Evolutionary conservation across 2,797 vertebrate species (phyloP).

Genomic region (Cossypha polioptera): DNA sequence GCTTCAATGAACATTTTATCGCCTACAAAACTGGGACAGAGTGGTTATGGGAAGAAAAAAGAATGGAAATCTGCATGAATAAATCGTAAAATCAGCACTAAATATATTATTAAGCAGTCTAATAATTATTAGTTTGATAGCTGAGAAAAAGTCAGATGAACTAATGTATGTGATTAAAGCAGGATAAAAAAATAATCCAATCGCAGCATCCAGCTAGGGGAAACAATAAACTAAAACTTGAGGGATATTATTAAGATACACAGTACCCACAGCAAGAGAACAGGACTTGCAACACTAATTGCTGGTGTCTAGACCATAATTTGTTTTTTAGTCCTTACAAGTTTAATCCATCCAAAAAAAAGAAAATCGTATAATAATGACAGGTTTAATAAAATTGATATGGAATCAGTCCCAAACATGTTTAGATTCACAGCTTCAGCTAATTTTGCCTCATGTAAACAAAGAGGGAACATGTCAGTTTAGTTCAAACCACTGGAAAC

Average conservation of each 20-base stretch:
- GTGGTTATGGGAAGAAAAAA: background rate
- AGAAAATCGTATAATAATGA: background rate
- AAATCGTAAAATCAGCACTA: constrained; percentile 47
- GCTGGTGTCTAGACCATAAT: constrained; percentile 22
- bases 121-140: constrained; percentile 60
- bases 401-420: background rate
- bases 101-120: constrained; percentile 47
- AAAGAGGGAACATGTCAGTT: background rate
- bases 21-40: background rate
- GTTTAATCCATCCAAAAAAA: background rate
- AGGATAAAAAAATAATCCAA: constrained; percentile 6
- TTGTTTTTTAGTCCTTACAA: background rate
- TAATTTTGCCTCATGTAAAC: constrained; percentile 23
- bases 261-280: constrained; percentile 36
- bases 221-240: constrained; percentile 52
- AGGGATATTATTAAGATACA: constrained; percentile 62
- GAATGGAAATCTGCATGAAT: constrained; percentile 35
- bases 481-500: background rate
- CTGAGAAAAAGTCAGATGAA: constrained; percentile 37
- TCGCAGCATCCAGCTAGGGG: constrained; percentile 9
- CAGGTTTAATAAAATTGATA: background rate
- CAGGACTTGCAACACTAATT: constrained; percentile 17
- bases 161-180: constrained; percentile 28
- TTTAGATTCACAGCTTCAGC: constrained; percentile 33
- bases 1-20: background rate